Conservation (phyloP, 1,140 invertebrate species). For the Caenorhabditis inopinata region DNA sequence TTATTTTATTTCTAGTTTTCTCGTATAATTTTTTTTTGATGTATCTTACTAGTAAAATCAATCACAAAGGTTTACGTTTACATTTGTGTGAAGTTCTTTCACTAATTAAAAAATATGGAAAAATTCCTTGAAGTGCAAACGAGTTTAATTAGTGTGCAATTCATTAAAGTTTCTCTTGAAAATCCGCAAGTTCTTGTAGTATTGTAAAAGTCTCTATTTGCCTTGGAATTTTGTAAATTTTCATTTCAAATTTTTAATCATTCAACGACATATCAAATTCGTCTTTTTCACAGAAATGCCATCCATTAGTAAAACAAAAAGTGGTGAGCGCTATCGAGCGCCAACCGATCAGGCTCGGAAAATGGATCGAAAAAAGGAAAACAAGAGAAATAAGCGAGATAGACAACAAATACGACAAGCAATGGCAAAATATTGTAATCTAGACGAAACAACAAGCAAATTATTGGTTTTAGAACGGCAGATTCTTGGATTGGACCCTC, state of each 20-base stretch:
- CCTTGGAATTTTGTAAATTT: too few relatives aligned
- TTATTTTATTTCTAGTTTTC: too few relatives aligned
- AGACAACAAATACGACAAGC: slow-evolving; percentile 39
- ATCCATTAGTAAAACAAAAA: slow-evolving; percentile 38
- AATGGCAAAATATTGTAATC: slow-evolving; percentile 40
- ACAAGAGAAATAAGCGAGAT: slow-evolving; percentile 37
- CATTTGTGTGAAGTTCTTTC: too few relatives aligned
- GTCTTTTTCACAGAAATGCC: slow-evolving; percentile 17
- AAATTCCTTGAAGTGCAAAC: too few relatives aligned
- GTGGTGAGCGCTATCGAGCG: slow-evolving; percentile 34
- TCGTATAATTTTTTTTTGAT: too few relatives aligned
- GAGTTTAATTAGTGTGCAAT: too few relatives aligned
- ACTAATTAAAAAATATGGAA: too few relatives aligned
- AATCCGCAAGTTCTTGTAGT: too few relatives aligned
- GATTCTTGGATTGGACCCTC: slow-evolving; percentile 35
- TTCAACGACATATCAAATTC: not conserved
- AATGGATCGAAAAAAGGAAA: slow-evolving; percentile 33
- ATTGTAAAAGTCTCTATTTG: too few relatives aligned
- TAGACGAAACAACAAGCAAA: slow-evolving; percentile 58
- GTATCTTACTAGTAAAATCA: too few relatives aligned
- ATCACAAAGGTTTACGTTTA: too few relatives aligned
- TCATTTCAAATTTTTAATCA: not conserved
- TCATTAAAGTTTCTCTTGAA: too few relatives aligned
- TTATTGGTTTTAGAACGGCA: slow-evolving; percentile 38
- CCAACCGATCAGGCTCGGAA: slow-evolving; percentile 44